A percentile compares a stretch with the other conserved stretches of the same genome.
Conservation (phyloP, 2,888 invertebrate genomes). For the Schizaphis graminum region DNA sequence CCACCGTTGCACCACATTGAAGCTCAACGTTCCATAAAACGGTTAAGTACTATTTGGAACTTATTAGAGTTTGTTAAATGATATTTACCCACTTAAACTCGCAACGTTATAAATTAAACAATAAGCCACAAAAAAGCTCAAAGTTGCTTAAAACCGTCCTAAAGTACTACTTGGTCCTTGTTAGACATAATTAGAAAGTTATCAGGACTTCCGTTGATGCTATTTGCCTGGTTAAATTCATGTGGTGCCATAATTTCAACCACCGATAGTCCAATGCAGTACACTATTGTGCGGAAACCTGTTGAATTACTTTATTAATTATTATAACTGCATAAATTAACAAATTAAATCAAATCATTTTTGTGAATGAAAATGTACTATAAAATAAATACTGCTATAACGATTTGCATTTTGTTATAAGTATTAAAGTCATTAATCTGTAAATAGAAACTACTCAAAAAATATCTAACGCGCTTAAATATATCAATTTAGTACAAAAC, state of each 20-base stretch:
- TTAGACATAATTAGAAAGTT: not conserved
- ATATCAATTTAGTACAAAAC: not conserved
- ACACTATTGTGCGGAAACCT: not conserved
- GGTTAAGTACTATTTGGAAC: not conserved
- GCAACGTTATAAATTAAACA: not conserved
- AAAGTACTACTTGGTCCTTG: not conserved
- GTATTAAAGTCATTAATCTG: not conserved
- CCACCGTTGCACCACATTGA: not conserved
- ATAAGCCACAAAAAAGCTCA: not conserved
- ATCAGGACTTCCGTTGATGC: not conserved
- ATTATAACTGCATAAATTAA: not conserved
- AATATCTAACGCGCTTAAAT: not conserved
- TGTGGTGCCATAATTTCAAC: not conserved
- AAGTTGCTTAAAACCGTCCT: not conserved
- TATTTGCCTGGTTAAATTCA: not conserved
- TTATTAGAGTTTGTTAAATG: not conserved
- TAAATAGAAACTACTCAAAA: not conserved
- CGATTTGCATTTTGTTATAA: not conserved
- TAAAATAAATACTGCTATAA: not conserved
- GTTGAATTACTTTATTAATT: not conserved
- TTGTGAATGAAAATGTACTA: not conserved
- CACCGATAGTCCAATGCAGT: not conserved
- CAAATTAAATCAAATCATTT: not conserved
- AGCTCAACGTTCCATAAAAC: not conserved
- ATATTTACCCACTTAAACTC: not conserved